These are phyloP conservation scores for Sapajus apella DNA, from an alignment of 2,113 vertebrate genomes.

Conservation along the genomic window DNA sequence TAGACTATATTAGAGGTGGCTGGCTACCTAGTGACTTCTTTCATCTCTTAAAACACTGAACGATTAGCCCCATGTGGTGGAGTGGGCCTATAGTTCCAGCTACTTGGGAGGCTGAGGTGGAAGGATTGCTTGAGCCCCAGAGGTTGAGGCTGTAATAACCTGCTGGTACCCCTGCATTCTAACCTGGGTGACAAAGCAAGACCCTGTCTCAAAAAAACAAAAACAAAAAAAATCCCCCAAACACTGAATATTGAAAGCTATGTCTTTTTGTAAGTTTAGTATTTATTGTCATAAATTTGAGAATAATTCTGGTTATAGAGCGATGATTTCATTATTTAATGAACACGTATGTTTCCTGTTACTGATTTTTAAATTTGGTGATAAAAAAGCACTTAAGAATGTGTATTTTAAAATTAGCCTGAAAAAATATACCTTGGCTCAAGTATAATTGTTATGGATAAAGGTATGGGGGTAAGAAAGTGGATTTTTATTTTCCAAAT, in stretches of 20 bases:
- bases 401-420: not conserved
- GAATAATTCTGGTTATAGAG: not conserved
- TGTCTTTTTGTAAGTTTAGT: not conserved
- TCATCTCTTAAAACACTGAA: not conserved
- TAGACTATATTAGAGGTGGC: not conserved
- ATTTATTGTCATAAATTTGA: slow-evolving; percentile 50
- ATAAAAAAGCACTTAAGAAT: not conserved
- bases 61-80: too few relatives aligned
- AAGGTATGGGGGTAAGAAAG: slow-evolving; percentile 28
- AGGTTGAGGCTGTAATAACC: too few relatives aligned
- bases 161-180: too few relatives aligned
- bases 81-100: too few relatives aligned
- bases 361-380: slow-evolving; percentile 26
- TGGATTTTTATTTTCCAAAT: slow-evolving; percentile 17
- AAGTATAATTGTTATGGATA: slow-evolving; percentile 1
- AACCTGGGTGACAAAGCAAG: too few relatives aligned
- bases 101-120: too few relatives aligned
- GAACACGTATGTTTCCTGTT: not conserved
- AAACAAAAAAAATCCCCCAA: not conserved
- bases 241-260: not conserved
- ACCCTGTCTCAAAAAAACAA: too few relatives aligned
- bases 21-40: not conserved
- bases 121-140: too few relatives aligned
- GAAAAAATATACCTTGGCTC: not conserved
- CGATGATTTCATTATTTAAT: not conserved